A percentile compares a stretch with the other conserved stretches of the same genome.
Conservation (phyloP, 2,888 invertebrate species). For the Plagiodera versicolora region DNA sequence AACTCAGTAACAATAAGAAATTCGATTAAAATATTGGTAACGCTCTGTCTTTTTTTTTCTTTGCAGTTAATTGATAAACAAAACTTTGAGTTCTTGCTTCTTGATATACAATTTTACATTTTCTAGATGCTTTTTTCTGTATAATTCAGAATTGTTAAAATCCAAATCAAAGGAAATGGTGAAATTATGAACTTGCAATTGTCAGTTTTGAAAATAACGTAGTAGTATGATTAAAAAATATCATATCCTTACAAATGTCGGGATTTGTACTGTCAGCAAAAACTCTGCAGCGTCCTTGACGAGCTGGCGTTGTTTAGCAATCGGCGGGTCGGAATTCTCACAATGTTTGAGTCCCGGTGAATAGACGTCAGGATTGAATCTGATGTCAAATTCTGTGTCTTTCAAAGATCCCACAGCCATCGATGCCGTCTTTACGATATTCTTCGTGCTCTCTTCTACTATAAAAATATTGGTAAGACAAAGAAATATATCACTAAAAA, state of each 20-base stretch:
- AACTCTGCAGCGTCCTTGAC: conserved; percentile 96
- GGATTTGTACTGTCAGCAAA: conserved; percentile 90
- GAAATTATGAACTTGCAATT: too few relatives aligned
- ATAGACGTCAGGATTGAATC: conserved; percentile 98
- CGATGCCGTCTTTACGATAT: conserved; percentile 87
- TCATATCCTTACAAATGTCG: conserved; percentile 76
- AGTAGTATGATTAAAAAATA: too few relatives aligned
- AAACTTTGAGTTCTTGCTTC: too few relatives aligned
- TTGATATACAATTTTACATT: too few relatives aligned
- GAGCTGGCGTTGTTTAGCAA: conserved; percentile 83
- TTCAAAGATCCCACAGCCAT: conserved; percentile 90
- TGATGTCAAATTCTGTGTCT: conserved; percentile 94
- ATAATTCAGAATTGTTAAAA: too few relatives aligned
- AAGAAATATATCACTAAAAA: background rate
- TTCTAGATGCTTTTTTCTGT: too few relatives aligned
- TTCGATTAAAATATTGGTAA: too few relatives aligned
- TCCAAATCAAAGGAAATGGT: too few relatives aligned
- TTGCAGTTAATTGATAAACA: too few relatives aligned
- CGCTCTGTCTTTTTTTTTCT: too few relatives aligned
- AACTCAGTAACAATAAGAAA: too few relatives aligned
- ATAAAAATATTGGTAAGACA: conserved; percentile 18
- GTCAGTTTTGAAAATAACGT: too few relatives aligned
- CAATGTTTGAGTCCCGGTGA: conserved; percentile 90
- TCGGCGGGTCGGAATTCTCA: conserved; percentile 66
- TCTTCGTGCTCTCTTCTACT: conserved; percentile 85